Evolutionary conservation across 2,113 vertebrate species (phyloP), one percentile per base, ranked within the genome.

Genomic region (Physeter macrocephalus): DNA sequence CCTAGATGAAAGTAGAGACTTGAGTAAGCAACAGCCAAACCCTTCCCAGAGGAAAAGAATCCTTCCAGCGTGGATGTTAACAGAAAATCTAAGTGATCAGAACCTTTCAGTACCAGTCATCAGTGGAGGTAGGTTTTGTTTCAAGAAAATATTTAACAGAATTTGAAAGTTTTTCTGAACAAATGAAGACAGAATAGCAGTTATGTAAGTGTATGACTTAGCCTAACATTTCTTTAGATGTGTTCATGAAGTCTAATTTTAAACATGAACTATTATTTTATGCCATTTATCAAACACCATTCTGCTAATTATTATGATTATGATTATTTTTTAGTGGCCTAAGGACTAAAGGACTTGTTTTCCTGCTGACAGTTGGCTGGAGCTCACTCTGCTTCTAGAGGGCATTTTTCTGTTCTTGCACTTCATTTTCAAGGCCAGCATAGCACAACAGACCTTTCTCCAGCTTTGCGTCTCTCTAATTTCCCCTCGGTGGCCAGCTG

Each of bases 31-130:
- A 71, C 84, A 96, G 49, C 61, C 36, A 84, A 81, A 96, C 29
- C 74, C 94, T 17, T 15, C 39, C 17, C 87, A 95, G 36, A 99
- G 98, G 95, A 99, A 97, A 94, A 99, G 99, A 96, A 83, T 98
- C 34, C 99, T 99, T 97, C 99, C 99, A 36, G 96, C 98, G 0
- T 99, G 99, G 99, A 99, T 99, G 99, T 95, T 99, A 98, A 94
- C 96, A 29, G 91, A 75, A n/a, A 90, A 89, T 25, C 81, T 97
- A 2, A 64, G 97, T 34, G 81, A 97, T 94, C 90, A 83, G 85
- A 97, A 29, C 6, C 96, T 98, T 89, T 97, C 96, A 77, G 41
- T 75, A 7, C 75, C 97, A 5, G 96, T 95, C 95, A 94, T 95
- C 97, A 98, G 57, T 88, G 97, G 52, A 98, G 98, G 99, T 99